Evolutionary conservation across 1,140 invertebrate species (phyloP), one percentile per base, ranked within the genome.

Genomic region (Conus betulinus): DNA sequence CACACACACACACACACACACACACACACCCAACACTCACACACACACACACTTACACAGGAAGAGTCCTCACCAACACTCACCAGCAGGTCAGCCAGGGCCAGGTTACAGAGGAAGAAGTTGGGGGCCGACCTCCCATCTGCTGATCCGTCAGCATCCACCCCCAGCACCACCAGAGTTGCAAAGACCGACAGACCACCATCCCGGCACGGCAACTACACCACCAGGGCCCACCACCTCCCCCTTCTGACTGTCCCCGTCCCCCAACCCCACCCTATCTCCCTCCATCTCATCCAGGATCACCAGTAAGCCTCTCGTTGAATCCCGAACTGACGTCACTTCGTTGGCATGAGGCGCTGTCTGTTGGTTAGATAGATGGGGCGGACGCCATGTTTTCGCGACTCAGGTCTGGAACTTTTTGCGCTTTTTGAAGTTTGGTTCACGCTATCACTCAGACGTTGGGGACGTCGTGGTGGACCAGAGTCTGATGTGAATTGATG

Each of bases 91-190:
- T 93, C 93, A 23, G 93, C 91, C 17, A 93, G 78, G 27, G 92
- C 91, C 67, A 93, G 81, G 79, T 93, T 93, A 7, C 93, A 91
- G 63, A 93, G 90, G 84, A 93, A 93, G 85, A 90, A 93, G 63
- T 93, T 93, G 15, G 92, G 92, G 13, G 92, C 89, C 51, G 90
- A 91, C 55, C 88, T 91, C 52, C 92, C 88, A 92, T 90, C 89
- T 85, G n/a, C n/a, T n/a, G 79, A 85, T 93, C 92, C 55, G 90
- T 83, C 23, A 91, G 88, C 17, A 93, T n/a, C 89, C 83, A 93
- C 92, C 13, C 93, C 82, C 20, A 93, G 85, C 7, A 93, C 91
- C 55, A 92, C 74, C 52, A 92, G 57, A 88, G n/a, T 93, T 93
- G 23, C 93, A 13, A 91, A 17, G 25, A 92, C 82, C n/a, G 93